Evolutionary conservation across 2,888 invertebrate species (phyloP).

Genomic region (Eulithis testata): DNA sequence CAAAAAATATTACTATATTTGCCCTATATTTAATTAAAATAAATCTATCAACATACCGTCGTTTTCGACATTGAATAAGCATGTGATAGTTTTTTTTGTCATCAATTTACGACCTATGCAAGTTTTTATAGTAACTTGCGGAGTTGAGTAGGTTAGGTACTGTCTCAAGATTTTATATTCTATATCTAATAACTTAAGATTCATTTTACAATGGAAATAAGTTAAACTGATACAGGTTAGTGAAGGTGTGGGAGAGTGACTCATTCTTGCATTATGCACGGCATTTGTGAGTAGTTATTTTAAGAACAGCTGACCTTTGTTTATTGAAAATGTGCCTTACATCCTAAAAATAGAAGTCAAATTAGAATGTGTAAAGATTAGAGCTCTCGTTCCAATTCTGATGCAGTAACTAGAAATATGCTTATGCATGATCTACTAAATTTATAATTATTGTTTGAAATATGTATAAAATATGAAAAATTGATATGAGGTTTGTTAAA

Average conservation of each 20-base stretch:
- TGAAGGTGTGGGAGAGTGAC: conserved; percentile 35
- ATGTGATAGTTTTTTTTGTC: no score
- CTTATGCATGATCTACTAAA: neutral
- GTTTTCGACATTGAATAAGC: no score
- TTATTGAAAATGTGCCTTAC: conserved; percentile 12
- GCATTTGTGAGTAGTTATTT: conserved; percentile 30
- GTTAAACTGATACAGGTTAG: conserved; percentile 13
- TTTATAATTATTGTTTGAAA: no score
- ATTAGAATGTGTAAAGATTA: neutral
- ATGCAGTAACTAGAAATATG: neutral
- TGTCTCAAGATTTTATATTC: neutral
- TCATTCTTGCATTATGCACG: conserved; percentile 35
- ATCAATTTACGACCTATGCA: no score
- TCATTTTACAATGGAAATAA: conserved; percentile 3
- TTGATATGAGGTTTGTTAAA: no score
- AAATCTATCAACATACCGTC: no score
- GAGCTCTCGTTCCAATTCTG: neutral
- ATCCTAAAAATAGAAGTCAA: conserved; percentile 5
- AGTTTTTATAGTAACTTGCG: no score
- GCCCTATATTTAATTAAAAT: no score
- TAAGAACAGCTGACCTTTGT: conserved; percentile 10
- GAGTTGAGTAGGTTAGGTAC: neutral
- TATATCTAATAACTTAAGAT: neutral
- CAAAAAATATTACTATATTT: no score
- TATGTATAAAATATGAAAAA: no score